These are phyloP conservation scores for Oostethus manadensis DNA, from an alignment of 2,113 vertebrate species.

Conservation along the genomic window DNA sequence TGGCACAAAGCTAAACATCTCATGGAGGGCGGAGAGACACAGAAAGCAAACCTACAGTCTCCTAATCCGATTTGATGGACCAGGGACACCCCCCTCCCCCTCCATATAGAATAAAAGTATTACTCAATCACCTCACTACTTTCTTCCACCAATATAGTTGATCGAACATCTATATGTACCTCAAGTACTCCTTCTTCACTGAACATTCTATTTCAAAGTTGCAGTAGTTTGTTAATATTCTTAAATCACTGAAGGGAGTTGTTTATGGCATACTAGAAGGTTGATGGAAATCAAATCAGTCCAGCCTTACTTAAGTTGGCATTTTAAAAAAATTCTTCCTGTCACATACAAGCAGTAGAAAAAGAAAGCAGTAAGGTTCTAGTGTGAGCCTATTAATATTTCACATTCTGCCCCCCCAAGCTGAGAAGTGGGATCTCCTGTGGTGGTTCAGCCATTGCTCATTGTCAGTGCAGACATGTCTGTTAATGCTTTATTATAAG, in stretches of 20 bases:
- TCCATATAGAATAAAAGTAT: neutral
- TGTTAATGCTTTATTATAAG: no score
- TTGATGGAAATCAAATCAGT: no score
- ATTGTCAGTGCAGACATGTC: constrained; percentile 14
- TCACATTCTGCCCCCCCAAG: constrained; percentile 30
- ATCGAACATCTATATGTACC: no score
- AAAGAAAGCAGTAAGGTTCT: constrained; percentile 42
- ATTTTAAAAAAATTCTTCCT: no score
- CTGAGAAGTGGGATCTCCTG: constrained; percentile 36
- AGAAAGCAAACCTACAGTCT: constrained; percentile 49
- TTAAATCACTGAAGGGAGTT: no score
- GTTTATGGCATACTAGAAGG: no score
- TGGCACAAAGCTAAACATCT: constrained; percentile 26
- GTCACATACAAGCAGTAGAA: constrained; percentile 49
- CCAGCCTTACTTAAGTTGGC: no score
- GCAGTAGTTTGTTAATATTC: no score
- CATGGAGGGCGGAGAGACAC: constrained; percentile 39
- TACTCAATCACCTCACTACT: no score
- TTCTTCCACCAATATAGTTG: no score
- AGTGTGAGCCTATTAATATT: constrained; percentile 49
- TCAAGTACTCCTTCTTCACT: no score
- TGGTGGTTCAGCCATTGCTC: constrained; percentile 27
- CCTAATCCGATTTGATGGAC: constrained; percentile 80
- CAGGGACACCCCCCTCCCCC: constrained; percentile 32
- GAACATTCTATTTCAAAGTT: no score